Base-by-base conservation (phyloP, 35 echinoderm and acorn worm species). In the Nesometra sesokonis region DNA sequence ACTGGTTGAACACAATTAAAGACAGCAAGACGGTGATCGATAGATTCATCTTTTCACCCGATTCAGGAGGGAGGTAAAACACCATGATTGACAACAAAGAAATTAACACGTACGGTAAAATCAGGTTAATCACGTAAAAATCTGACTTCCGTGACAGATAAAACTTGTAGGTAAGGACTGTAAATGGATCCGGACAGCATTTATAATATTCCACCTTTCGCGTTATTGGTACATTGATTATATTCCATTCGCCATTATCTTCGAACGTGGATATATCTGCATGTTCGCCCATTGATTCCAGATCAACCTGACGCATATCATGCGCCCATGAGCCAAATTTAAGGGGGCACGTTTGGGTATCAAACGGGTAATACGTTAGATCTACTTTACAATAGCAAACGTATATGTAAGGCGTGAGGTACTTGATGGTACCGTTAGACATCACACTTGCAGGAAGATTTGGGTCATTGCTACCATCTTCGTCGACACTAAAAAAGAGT, bases 111-210 rank as follows among this genome's bases (percentile, higher is more conserved):
- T 93, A 89, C 9, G 94, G 94, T 34, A 93, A 33, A 36, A 97
- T 93, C 29, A 97, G 90, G 38, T 97, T 97, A 77, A 83, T 82
- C 4, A 97, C 86, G 76, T 97, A 97, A 47, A 97, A 97, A n/a
- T 87, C 77, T 0, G 94, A 91, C 27, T 84, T 87, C 33, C 94
- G 76, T 7, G 46, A 47, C 29, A 97, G 38, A n/a, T 85, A 35
- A 33, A 93, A 39, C 11, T 88, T 93, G 77, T 93, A 97, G n/a
- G 88, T 87, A 29, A 97, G 47, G 30, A 93, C 91, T 0, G 91
- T 79, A 80, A 86, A 93, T 0, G 84, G 82, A 27, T 91, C 84
- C 30, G 57, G 78, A 37, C 91, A 93, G 82, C 94, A 93, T 2
- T 57, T 82, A 77, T 93, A 97, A 21, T 86, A 82, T 11, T 77